A percentile compares a stretch with the other conserved stretches of the same genome.
Conservation (phyloP, 2,113 vertebrate species). For the Nothobranchius furzeri region DNA sequence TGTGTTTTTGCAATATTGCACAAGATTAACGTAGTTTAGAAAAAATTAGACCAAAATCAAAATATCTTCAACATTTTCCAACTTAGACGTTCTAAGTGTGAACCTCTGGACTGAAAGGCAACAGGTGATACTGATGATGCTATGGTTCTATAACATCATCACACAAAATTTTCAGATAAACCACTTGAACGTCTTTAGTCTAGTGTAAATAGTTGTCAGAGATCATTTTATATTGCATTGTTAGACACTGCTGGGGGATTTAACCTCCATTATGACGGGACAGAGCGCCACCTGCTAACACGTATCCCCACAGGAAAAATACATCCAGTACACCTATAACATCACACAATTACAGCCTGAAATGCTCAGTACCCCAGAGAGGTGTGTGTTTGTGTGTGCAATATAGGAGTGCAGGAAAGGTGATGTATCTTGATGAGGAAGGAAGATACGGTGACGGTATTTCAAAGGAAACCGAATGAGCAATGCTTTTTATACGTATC, state of each 20-base stretch:
- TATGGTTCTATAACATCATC: too few species aligned
- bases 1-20: too few species aligned
- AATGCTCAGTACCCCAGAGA: constrained; percentile 42
- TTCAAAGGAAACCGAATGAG: constrained; percentile 15
- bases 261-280: constrained; percentile 63
- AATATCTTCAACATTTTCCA: too few species aligned
- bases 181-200: constrained; percentile 11
- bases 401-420: constrained; percentile 17
- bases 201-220: constrained; percentile 35
- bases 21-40: neutral
- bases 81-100: too few species aligned
- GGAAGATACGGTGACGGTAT: constrained; percentile 20
- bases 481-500: constrained; percentile 45
- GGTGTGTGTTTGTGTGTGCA: constrained; percentile 19
- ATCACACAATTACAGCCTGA: constrained; percentile 38
- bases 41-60: neutral
- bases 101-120: too few species aligned
- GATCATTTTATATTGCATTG: constrained; percentile 34
- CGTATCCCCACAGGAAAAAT: constrained; percentile 54
- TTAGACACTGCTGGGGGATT: constrained; percentile 42
- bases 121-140: too few species aligned
- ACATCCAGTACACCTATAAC: constrained; percentile 52
- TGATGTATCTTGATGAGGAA: constrained; percentile 43
- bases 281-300: constrained; percentile 65
- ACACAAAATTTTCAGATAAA: neutral